Evolutionary conservation across 2,113 vertebrate genomes (phyloP).

Genomic region (Naja naja): DNA sequence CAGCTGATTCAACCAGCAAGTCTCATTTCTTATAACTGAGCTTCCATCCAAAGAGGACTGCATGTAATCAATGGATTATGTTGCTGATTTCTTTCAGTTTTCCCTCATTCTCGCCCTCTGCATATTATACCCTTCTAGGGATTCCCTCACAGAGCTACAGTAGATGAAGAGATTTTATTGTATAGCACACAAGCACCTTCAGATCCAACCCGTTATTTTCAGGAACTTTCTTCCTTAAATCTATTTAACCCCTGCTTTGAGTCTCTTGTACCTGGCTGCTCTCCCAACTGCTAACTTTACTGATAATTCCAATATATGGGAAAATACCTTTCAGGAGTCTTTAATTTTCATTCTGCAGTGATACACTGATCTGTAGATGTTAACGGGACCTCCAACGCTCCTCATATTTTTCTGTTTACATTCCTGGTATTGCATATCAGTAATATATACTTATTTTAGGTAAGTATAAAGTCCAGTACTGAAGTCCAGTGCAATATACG

Average conservation of each 20-base stretch:
- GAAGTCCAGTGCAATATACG: neutral
- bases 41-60: neutral
- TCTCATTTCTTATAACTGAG: neutral
- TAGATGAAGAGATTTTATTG: neutral
- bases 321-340: neutral
- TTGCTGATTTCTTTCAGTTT: neutral
- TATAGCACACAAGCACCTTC: neutral
- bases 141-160: neutral
- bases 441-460: slow-evolving; percentile 26
- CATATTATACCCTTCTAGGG: neutral
- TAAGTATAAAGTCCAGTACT: too few species aligned
- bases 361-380: neutral
- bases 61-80: neutral
- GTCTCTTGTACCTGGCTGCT: neutral
- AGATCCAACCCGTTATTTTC: neutral
- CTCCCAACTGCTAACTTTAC: neutral
- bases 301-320: neutral
- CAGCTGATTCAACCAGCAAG: neutral
- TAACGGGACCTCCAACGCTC: neutral
- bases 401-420: slow-evolving; percentile 57
- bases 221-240: neutral
- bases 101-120: neutral
- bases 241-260: neutral
- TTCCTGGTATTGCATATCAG: slow-evolving; percentile 47
- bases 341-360: slow-evolving; percentile 1